Conservation (phyloP, 2,113 vertebrate species). For the Trichechus manatus region DNA sequence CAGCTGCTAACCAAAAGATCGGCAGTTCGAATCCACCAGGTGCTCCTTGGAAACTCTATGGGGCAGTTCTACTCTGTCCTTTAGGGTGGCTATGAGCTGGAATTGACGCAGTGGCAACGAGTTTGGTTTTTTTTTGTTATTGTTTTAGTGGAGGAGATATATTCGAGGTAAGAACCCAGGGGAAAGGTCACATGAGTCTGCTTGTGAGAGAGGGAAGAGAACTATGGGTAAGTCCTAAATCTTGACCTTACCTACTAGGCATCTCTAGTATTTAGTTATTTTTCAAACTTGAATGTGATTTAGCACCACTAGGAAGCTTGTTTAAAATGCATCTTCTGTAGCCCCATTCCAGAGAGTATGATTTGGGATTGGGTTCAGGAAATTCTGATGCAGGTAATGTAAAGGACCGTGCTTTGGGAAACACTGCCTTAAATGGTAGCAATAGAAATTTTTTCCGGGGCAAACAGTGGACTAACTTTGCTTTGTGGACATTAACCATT, state of each 20-base stretch:
- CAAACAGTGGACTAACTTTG: not conserved
- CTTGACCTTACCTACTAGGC: not conserved
- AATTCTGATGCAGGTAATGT: not conserved
- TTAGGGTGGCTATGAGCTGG: too few species aligned
- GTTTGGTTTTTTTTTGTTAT: too few species aligned
- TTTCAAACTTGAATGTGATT: not conserved
- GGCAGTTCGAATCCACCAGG: too few species aligned
- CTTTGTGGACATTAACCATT: not conserved
- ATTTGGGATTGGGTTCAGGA: not conserved
- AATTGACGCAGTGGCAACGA: too few species aligned
- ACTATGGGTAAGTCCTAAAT: not conserved
- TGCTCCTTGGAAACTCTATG: too few species aligned
- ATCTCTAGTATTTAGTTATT: not conserved
- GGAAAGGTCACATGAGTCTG: not conserved
- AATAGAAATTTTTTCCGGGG: not conserved
- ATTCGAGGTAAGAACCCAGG: not conserved
- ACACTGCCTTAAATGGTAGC: not conserved
- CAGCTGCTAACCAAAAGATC: too few species aligned
- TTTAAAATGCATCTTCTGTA: constrained; percentile 1
- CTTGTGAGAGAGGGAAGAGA: not conserved
- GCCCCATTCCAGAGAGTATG: not conserved
- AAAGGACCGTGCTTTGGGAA: not conserved
- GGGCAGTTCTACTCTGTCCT: too few species aligned
- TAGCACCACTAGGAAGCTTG: not conserved
- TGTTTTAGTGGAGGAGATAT: not conserved